Evolutionary conservation across 1,140 invertebrate species (phyloP), one percentile per base, ranked within the genome.

Genomic region (Brachionus koreanus): DNA sequence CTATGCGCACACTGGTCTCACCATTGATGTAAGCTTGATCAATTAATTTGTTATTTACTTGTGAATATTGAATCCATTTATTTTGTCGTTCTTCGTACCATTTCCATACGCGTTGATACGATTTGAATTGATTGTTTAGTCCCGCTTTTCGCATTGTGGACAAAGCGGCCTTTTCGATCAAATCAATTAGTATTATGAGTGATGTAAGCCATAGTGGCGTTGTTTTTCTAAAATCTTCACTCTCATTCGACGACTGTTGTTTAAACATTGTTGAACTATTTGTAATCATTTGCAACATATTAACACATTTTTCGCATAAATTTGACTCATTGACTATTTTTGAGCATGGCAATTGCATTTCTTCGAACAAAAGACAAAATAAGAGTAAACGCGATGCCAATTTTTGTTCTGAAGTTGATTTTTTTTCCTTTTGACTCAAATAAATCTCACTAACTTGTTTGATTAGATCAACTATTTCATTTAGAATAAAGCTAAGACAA

Each of bases 31-130:
- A 95, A 0, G 94, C 93, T 84, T 94, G 92, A 85, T 95, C 93
- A 42, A 95, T 95, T 0, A 92, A 88, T 85, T 93, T 92, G 86
- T 95, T 95, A 84, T 94, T 94, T 5, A 89, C 85, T 3, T 91
- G 87, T 1, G 92, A 92, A 85, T 95, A 95, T 33, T 91, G 88
- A 67, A 91, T 93, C 94, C 94, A 95, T 85, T 93, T 92, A 6
- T 93, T 93, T 10, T 91, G 92, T 13, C 92, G 91, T 29, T 94
- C 90, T 86, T 95, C 94, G 87, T 94, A 95, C 93, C 93, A 95
- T 85, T 94, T 93, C 94, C 94, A 95, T 33, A 90, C 87, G 52
- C 91, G 90, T 57, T 89, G 90, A 83, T 84, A 88, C 74, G 88
- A 85, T 87, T 89, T 88, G 83, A 16, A 83, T 72, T 76, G 61